Conservation (phyloP, 2,113 vertebrate genomes). For the Petrocephalus zakoni region DNA sequence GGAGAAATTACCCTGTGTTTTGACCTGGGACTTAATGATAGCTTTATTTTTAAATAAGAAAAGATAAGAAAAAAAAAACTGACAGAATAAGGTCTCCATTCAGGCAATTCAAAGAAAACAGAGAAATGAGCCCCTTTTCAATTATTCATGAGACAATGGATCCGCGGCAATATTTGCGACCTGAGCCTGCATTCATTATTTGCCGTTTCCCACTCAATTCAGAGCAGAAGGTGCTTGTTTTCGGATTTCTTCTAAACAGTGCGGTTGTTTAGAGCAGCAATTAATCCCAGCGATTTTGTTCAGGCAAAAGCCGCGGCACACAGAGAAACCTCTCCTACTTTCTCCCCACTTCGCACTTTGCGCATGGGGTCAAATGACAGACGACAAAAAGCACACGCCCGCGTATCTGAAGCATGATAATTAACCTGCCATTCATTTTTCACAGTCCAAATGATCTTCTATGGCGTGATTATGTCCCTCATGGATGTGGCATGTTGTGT, state of each 20-base stretch:
- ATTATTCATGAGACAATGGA: conserved; percentile 9
- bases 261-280: not conserved
- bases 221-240: not conserved
- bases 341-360: not conserved
- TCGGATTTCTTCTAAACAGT: conserved; percentile 4
- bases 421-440: not conserved
- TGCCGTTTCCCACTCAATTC: not conserved
- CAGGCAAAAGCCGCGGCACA: not conserved
- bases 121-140: not conserved
- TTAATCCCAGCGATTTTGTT: conserved; percentile 9
- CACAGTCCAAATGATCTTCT: not conserved
- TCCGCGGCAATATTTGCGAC: not conserved
- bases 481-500: not conserved
- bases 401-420: not conserved
- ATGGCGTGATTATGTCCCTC: not conserved
- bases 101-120: conserved; percentile 12
- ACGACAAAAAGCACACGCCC: not conserved
- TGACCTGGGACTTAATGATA: conserved; percentile 6
- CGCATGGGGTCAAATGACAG: not conserved
- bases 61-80: not conserved
- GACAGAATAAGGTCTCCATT: conserved; percentile 10
- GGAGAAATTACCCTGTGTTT: not conserved
- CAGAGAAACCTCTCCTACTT: not conserved
- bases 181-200: conserved; percentile 18
- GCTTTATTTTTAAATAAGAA: conserved; percentile 4